Percentiles rank a stretch among this genome's conserved stretches.
Conservation (phyloP, 2,888 invertebrate genomes). For the Onthophagus sagittarius region DNA sequence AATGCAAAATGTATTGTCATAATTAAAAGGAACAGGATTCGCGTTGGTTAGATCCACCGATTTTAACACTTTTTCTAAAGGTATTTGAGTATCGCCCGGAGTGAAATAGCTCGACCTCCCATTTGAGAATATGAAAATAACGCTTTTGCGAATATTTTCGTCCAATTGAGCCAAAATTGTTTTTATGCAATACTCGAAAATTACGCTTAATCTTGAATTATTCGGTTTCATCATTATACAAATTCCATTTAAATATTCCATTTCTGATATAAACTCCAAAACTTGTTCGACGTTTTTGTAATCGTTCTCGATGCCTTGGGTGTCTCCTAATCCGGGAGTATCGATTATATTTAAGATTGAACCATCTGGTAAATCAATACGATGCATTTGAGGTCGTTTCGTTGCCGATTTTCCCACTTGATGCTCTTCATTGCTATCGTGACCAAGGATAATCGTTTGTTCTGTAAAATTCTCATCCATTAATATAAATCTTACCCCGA, state of each 20-base stretch:
- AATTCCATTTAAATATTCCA: slow-evolving; percentile 40
- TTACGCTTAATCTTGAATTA: slow-evolving; percentile 35
- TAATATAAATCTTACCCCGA: slow-evolving; percentile 35
- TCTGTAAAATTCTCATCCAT: slow-evolving; percentile 32
- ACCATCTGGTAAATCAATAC: slow-evolving; percentile 23
- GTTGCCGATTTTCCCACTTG: slow-evolving; percentile 28
- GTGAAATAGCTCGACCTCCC: slow-evolving; percentile 36
- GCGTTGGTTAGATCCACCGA: slow-evolving; percentile 29
- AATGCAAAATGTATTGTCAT: slow-evolving; percentile 40
- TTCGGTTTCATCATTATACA: slow-evolving; percentile 40
- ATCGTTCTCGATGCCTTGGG: slow-evolving; percentile 30
- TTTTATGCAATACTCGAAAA: slow-evolving; percentile 40
- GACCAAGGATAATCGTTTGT: slow-evolving; percentile 30
- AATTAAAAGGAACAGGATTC: slow-evolving; percentile 30
- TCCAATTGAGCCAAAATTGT: slow-evolving; percentile 41
- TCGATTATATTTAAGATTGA: slow-evolving; percentile 36
- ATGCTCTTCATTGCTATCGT: slow-evolving; percentile 28
- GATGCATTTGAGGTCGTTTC: slow-evolving; percentile 63
- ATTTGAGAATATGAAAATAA: slow-evolving; percentile 42
- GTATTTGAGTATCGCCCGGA: slow-evolving; percentile 38
- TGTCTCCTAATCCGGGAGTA: slow-evolving; percentile 41
- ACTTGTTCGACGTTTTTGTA: slow-evolving; percentile 31
- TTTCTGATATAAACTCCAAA: slow-evolving; percentile 36
- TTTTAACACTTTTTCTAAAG: slow-evolving; percentile 33
- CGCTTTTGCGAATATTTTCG: slow-evolving; percentile 39